Base-by-base conservation (phyloP, 2,113 vertebrate species). In the Craseonycteris thonglongyai region DNA sequence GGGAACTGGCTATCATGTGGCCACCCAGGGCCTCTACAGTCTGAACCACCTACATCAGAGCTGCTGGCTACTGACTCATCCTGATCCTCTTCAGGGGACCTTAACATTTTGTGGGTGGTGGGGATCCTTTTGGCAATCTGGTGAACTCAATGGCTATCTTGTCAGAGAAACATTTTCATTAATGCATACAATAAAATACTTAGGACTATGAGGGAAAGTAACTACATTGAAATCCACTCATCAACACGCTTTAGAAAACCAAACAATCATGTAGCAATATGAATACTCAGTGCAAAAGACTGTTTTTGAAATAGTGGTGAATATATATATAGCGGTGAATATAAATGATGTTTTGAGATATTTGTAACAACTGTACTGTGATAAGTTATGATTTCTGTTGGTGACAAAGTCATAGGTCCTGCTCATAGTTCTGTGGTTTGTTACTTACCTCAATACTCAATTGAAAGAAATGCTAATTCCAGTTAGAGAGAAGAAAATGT, bases 301-400 rank as follows among this genome's bases (percentile, higher is more conserved):
- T 2, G 33, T 71, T 95, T 96, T 92, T 94, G 63, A 95, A 93
- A 66, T 38, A 68, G 14, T 69, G 61, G 59, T 86, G 38, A 59
- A 49, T 49, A 4, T 75, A 63, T n/a, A n/a, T n/a, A 66, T 38
- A 68, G 14, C 65, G 61, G 59, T 86, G 38, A 59, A 49, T 49
- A 4, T 75, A 63, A 87, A 59, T 42, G 33, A 33, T 69, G 40
- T 79, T 65, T 82, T 76, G 83, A 47, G 45, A 28, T 78, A 40
- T 90, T 82, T 88, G 7, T 74, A 56, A 18, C 10, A 59, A 54
- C 19, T 47, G 7, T 26, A 51, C 66, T 83, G 24, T 79, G 61
- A 45, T 61, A 61, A 83, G 61, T 83, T 82, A 66, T 88, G 75
- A 71, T 90, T 95, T 74, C 49, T 63, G 19, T 5, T 61, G 68